Evolutionary conservation across 2,113 vertebrate species (phyloP).

Genomic region (Passer domesticus): DNA sequence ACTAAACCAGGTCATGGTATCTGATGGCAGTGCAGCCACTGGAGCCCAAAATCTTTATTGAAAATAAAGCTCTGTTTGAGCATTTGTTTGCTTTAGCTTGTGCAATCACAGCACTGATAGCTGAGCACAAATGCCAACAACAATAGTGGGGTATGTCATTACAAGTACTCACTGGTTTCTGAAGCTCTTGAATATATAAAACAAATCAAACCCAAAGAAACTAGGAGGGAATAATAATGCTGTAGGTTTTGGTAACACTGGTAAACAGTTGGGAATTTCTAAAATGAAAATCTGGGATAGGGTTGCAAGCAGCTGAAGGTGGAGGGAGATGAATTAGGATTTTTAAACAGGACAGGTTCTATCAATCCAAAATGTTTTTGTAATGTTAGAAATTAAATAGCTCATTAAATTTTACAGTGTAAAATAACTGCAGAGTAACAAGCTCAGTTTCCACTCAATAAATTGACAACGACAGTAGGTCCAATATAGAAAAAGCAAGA

Average conservation of each 20-base stretch:
- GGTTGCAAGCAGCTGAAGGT: neutral
- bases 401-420: conserved; percentile 2
- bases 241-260: neutral
- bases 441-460: conserved; percentile 15
- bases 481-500: neutral
- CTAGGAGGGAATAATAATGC: neutral
- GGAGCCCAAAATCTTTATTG: neutral
- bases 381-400: neutral
- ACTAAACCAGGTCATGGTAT: neutral
- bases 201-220: neutral
- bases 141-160: neutral
- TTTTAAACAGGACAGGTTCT: neutral
- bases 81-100: neutral
- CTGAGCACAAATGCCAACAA: neutral
- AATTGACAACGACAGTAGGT: neutral
- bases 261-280: neutral
- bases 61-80: neutral
- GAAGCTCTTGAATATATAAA: neutral
- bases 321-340: neutral
- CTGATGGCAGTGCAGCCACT: neutral
- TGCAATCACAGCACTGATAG: neutral
- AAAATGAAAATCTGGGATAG: neutral
- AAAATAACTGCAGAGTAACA: neutral
- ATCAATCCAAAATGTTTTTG: neutral
- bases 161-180: neutral